Conservation (phyloP, 1,140 invertebrate genomes). For the Apis dorsata region DNA sequence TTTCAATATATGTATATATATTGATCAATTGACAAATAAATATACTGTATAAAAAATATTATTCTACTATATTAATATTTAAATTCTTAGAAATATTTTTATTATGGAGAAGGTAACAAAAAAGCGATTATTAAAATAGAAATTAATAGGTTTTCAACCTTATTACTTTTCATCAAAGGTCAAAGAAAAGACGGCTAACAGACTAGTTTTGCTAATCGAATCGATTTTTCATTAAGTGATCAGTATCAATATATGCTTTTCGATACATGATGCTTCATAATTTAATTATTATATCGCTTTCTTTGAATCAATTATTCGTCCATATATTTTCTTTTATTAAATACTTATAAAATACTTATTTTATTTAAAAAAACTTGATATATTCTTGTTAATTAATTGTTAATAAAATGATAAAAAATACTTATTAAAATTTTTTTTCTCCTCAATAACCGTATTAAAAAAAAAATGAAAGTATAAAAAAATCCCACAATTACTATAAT, state of each 20-base stretch:
- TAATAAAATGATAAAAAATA: not conserved
- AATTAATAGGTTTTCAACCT: not conserved
- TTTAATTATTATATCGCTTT: conserved; percentile 5
- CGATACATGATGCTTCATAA: not conserved
- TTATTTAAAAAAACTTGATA: not conserved
- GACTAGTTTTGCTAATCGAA: not conserved
- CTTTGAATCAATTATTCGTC: conserved; percentile 7
- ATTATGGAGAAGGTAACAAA: not conserved
- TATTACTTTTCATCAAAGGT: not conserved
- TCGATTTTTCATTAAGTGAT: conserved; percentile 33
- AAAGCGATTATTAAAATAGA: not conserved
- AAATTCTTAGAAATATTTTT: too few species aligned
- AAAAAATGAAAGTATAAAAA: not conserved
- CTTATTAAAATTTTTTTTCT: too few species aligned
- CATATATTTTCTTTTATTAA: not conserved
- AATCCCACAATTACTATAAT: too few species aligned
- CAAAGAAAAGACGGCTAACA: not conserved
- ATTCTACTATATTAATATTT: too few species aligned
- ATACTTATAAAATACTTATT: not conserved
- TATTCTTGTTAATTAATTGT: not conserved
- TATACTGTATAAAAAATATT: too few species aligned
- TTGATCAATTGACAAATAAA: too few species aligned
- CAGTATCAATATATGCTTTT: not conserved
- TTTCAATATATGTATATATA: too few species aligned
- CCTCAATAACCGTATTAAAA: not conserved